Conservation (phyloP, 30 jellyfish, hydroid and myxozoan genomes). For the Hydractinia echinata region DNA sequence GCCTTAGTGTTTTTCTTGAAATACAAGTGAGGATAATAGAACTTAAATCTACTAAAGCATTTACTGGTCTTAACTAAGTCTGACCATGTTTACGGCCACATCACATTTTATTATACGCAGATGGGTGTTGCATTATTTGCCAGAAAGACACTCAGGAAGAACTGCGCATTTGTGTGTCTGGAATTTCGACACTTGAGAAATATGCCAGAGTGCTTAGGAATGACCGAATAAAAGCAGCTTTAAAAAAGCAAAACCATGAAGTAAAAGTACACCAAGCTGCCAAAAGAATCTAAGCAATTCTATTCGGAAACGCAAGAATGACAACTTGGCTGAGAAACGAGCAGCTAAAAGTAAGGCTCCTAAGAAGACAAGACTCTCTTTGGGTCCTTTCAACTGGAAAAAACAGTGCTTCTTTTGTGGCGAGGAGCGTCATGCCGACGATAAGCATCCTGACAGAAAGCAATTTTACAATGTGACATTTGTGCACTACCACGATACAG, state of each 20-base stretch:
- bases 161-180: conserved; percentile 1
- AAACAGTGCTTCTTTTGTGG: conserved; percentile 17
- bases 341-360: not conserved
- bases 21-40: too few species aligned
- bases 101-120: too few species aligned
- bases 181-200: conserved; percentile 7
- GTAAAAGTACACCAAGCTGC: conserved; percentile 20
- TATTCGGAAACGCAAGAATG: not conserved
- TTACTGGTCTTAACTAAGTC: too few species aligned
- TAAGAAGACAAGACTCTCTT: too few species aligned
- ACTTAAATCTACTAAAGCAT: too few species aligned
- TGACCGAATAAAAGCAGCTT: conserved; percentile 23
- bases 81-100: too few species aligned
- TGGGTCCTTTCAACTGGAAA: too few species aligned
- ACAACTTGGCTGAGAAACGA: conserved; percentile 1
- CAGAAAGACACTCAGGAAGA: too few species aligned
- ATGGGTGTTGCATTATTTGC: too few species aligned
- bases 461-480: conserved; percentile 8
- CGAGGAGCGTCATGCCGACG: not conserved
- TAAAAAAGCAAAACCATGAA: not conserved
- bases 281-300: conserved; percentile 8
- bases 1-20: too few species aligned
- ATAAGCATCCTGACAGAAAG: conserved; percentile 10
- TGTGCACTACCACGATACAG: conserved; percentile 7
- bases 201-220: not conserved